Evolutionary conservation across 2,113 vertebrate genomes (phyloP).

Genomic region (Syngnathoides biaculeatus): DNA sequence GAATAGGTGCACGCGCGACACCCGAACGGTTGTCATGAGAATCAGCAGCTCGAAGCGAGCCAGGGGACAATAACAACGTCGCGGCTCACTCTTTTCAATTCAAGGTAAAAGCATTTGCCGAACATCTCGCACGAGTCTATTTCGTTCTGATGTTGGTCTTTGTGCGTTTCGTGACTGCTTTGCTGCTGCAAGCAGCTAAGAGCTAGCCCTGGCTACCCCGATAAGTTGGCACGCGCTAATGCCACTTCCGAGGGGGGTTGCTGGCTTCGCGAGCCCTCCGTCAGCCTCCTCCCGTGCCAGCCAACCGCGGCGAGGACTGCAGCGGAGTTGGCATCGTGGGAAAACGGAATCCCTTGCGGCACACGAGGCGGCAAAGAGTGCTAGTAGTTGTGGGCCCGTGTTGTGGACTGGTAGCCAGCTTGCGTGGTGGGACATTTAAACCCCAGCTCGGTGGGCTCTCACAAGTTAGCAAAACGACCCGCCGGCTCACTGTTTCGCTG

Average conservation of each 20-base stretch:
- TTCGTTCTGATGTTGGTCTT: too few species aligned
- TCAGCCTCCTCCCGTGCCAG: not conserved
- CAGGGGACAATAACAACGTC: conserved; percentile 55
- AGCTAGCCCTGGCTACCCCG: conserved; percentile 24
- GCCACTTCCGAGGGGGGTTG: not conserved
- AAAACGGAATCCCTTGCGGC: not conserved
- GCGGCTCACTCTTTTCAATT: conserved; percentile 23
- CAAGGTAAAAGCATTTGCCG: conserved; percentile 39
- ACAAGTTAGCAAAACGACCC: conserved; percentile 45
- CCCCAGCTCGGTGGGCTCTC: conserved; percentile 25
- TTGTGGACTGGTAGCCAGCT: conserved; percentile 45
- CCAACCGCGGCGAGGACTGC: not conserved
- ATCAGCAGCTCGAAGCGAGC: conserved; percentile 67
- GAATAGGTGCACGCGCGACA: conserved; percentile 18
- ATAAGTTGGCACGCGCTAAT: conserved; percentile 38
- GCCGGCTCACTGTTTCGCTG: conserved; percentile 31
- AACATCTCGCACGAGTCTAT: not conserved
- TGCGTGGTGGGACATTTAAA: conserved; percentile 68
- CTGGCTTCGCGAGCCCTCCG: not conserved
- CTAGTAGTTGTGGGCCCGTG: conserved; percentile 41
- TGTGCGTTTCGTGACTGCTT: conserved; percentile 40
- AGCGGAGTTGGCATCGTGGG: not conserved
- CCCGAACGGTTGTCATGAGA: conserved; percentile 64
- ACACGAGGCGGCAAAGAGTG: conserved; percentile 14
- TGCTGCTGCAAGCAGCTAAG: conserved; percentile 54